Base-by-base conservation (phyloP, 1,140 invertebrate species). In the Eupristina koningsbergeri region DNA sequence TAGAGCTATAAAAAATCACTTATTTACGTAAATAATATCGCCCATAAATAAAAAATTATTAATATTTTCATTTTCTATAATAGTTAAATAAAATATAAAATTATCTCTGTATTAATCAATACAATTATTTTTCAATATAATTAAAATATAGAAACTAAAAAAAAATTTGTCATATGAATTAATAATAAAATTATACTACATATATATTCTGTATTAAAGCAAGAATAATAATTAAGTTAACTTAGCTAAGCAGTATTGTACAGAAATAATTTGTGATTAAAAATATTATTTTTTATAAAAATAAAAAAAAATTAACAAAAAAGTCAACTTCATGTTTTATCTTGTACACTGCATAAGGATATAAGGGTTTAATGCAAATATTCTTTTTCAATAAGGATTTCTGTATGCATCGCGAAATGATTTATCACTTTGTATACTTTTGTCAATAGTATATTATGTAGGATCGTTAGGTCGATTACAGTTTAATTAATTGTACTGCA, bases 391-490 rank as follows among this genome's bases (percentile, higher is more conserved):
- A 29, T 84, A 79, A 84, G 61, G 78, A 11, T 47, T 45, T 84
- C 19, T 80, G 36, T 76, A 53, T 39, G 78, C 41, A 15, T 78
- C n/a, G 74, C 39, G 50, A 77, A 84, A 80, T 80, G 39, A 76
- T 3, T 80, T 84, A 17, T 78, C 34, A 80, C 53, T 64, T 50
- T 84, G 61, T 76, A 45, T 84, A 80, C 77, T 84, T 84, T 80
- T 84, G 47, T 80, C 78, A 84, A 86, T 84, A 84, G 85, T 86
- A 86, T 86, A 86, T 86, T 86, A 81, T 86, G 84, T 84, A 84
- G 58, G 78, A 85, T 86, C 81, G 79, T 85, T 78, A 84, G 82
- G 81, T 85, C 74, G 75, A 85, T 85, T 86, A 86, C 82, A 86
- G 80, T 81, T 79, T 76, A 81, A 85, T 78, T 83, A 84, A 82